phyloP scores from a whole-genome alignment of 1,140 invertebrate genomes.

The Ganaspis sp. region DNA sequence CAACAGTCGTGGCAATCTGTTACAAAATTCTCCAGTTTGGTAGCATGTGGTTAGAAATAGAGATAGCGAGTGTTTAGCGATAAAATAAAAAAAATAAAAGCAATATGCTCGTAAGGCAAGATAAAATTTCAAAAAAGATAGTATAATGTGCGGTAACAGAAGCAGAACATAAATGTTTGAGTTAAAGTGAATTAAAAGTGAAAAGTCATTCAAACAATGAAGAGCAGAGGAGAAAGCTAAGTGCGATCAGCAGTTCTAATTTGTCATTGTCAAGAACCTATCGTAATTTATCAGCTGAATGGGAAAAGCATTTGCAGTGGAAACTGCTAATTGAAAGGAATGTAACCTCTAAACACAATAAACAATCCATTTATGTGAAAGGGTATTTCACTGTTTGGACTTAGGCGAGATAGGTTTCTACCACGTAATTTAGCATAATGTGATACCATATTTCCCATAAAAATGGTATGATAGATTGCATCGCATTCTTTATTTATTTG shows the following conservation, averaged over 20 bases:
- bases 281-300: conserved; percentile 11
- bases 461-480: no score
- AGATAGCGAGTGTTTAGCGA: not conserved
- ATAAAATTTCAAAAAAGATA: not conserved
- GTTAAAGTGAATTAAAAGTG: not conserved
- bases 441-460: no score
- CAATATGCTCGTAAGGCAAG: not conserved
- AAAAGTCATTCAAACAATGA: conserved; percentile 2
- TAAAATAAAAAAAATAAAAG: not conserved
- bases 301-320: not conserved
- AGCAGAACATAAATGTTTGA: not conserved
- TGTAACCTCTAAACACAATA: conserved; percentile 2
- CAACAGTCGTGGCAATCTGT: not conserved
- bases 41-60: not conserved
- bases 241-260: not conserved
- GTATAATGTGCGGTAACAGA: not conserved
- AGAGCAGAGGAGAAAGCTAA: not conserved
- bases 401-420: not conserved
- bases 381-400: not conserved
- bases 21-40: not conserved
- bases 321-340: conserved; percentile 21
- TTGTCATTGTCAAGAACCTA: conserved; percentile 26
- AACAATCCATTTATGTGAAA: not conserved
- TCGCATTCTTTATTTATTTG: no score
- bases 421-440: no score